Evolutionary conservation across 1,140 invertebrate genomes (phyloP).

Genomic region (Leptonema lineaticorne): DNA sequence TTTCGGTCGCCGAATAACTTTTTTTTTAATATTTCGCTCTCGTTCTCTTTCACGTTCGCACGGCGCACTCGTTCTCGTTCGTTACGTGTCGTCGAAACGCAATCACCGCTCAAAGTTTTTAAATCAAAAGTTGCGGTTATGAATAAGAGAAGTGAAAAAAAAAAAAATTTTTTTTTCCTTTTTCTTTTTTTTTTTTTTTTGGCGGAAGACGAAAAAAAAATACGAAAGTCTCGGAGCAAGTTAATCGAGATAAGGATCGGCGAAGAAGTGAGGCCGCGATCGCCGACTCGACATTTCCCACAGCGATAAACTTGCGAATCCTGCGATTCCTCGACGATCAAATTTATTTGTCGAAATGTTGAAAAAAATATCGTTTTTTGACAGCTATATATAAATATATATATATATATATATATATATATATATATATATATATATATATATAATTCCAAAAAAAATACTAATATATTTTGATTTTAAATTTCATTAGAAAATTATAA

Average conservation of each 20-base stretch:
- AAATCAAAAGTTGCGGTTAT: conserved; percentile 28
- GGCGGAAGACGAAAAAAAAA: too few relatives aligned
- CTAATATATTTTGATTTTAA: too few relatives aligned
- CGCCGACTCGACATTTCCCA: neutral
- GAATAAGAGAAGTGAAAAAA: conserved; percentile 1
- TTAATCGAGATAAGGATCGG: conserved; percentile 22
- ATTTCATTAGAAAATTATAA: too few relatives aligned
- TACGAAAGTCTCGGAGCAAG: neutral
- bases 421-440: neutral
- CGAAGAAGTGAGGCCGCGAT: neutral
- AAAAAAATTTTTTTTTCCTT: too few relatives aligned
- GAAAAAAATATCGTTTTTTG: too few relatives aligned
- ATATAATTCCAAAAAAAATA: neutral
- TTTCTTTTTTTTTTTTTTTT: too few relatives aligned
- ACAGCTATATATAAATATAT: too few relatives aligned
- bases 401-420: too few relatives aligned
- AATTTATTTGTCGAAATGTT: neutral
- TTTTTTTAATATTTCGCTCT: neutral
- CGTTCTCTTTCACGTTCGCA: too few relatives aligned
- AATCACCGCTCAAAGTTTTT: conserved; percentile 17
- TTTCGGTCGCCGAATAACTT: neutral
- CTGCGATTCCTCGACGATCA: neutral
- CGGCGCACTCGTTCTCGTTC: neutral
- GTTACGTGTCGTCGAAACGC: neutral
- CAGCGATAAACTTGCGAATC: neutral